Percentiles rank a stretch among this genome's conserved stretches.
Conservation (phyloP, 2,113 vertebrate genomes). For the Gallinago jamesoni region DNA sequence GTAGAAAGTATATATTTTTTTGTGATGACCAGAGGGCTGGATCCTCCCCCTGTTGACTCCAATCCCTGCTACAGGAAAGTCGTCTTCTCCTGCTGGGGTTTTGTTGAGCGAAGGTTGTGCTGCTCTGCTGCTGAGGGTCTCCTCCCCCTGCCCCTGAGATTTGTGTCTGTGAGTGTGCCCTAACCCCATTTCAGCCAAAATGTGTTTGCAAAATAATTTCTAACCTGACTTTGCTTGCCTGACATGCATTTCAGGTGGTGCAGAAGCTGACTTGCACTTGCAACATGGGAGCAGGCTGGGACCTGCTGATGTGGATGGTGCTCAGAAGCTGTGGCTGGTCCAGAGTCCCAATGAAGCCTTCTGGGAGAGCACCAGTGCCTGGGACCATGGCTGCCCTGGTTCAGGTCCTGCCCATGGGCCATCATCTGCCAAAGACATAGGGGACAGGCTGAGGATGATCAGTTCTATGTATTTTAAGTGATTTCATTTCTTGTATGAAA, state of each 20-base stretch:
- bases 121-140: not conserved
- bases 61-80: not conserved
- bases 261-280: accelerated
- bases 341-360: accelerated
- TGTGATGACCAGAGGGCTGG: not conserved
- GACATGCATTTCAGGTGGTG: not conserved
- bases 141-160: not conserved
- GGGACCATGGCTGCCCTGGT: not conserved
- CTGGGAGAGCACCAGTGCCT: not conserved
- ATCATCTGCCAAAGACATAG: not conserved
- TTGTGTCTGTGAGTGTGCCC: accelerated
- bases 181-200: not conserved
- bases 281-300: not conserved
- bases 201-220: not conserved
- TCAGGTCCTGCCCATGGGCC: not conserved
- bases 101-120: not conserved
- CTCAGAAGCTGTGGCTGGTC: not conserved
- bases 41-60: not conserved
- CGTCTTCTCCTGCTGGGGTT: accelerated
- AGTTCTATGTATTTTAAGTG: accelerated
- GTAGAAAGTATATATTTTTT: not conserved
- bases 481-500: not conserved
- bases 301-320: accelerated
- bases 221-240: not conserved
- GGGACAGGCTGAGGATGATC: not conserved